Conservation (phyloP, 2,888 invertebrate species). For the Doris montereyensis region DNA sequence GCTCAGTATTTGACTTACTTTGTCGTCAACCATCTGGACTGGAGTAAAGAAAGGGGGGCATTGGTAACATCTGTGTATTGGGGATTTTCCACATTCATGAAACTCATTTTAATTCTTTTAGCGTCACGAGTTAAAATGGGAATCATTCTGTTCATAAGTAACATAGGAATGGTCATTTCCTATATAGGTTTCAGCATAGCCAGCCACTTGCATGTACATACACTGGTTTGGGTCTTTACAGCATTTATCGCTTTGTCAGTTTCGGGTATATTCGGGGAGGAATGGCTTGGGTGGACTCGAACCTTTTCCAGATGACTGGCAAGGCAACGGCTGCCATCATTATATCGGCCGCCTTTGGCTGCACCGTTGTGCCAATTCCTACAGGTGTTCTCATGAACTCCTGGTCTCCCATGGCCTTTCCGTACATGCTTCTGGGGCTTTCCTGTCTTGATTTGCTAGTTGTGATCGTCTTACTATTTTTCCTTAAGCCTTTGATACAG, state of each 20-base stretch:
- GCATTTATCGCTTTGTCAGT: conserved; percentile 22
- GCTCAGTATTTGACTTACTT: conserved; percentile 25
- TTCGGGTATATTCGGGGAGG: conserved; percentile 32
- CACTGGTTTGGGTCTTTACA: conserved; percentile 27
- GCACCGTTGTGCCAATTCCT: conserved; percentile 14
- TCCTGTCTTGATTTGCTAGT: background rate
- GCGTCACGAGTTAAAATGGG: conserved; percentile 11
- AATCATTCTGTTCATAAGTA: background rate
- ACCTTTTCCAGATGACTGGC: conserved; percentile 21
- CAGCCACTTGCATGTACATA: conserved; percentile 12
- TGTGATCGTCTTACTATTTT: background rate
- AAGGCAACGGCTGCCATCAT: conserved; percentile 21
- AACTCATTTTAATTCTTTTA: conserved; percentile 20
- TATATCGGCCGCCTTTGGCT: conserved; percentile 25
- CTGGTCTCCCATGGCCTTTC: conserved; percentile 32
- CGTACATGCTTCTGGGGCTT: background rate
- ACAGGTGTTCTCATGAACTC: conserved; percentile 26
- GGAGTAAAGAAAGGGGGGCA: conserved; percentile 31
- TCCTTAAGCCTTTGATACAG: too few species aligned
- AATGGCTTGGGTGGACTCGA: conserved; percentile 28
- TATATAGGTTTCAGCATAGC: background rate
- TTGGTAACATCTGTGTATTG: conserved; percentile 23
- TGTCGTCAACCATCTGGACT: conserved; percentile 27
- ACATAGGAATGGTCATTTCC: conserved; percentile 11
- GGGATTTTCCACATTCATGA: conserved; percentile 24